These are phyloP conservation scores for Ochlodes sylvanus DNA, from an alignment of 2,888 invertebrate species.

Conservation along the genomic window DNA sequence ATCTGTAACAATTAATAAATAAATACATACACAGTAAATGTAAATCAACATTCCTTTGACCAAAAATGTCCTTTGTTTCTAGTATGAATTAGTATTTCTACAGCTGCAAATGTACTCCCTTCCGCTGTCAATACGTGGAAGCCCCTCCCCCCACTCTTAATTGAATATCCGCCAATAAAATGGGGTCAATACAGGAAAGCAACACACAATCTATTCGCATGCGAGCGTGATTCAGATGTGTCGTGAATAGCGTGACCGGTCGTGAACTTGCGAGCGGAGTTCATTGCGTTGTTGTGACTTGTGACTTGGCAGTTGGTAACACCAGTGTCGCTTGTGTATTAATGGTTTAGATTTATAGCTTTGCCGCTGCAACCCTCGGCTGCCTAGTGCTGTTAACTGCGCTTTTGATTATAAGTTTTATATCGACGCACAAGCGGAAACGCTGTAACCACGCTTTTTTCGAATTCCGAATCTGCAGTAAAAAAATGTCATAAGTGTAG, in stretches of 20 bases:
- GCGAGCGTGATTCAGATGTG: conserved; percentile 52
- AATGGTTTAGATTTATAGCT: conserved; percentile 47
- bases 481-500: too few relatives aligned
- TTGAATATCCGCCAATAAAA: conserved; percentile 32
- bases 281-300: conserved; percentile 49
- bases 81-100: too few relatives aligned
- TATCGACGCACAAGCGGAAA: too few relatives aligned
- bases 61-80: too few relatives aligned
- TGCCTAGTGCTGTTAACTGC: not conserved
- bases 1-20: too few relatives aligned
- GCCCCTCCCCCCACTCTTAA: conserved; percentile 4
- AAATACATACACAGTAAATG: too few relatives aligned
- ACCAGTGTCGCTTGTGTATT: conserved; percentile 57
- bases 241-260: conserved; percentile 55
- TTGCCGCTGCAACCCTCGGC: not conserved
- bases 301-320: conserved; percentile 63
- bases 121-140: conserved; percentile 6
- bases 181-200: conserved; percentile 34
- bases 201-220: conserved; percentile 24
- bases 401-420: too few relatives aligned
- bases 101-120: not conserved
- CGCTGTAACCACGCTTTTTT: too few relatives aligned
- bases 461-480: too few relatives aligned
- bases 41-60: too few relatives aligned
- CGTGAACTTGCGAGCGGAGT: conserved; percentile 60